phyloP scores from a whole-genome alignment of 2,888 invertebrate genomes.

The Pharmacophagus antenor region DNA sequence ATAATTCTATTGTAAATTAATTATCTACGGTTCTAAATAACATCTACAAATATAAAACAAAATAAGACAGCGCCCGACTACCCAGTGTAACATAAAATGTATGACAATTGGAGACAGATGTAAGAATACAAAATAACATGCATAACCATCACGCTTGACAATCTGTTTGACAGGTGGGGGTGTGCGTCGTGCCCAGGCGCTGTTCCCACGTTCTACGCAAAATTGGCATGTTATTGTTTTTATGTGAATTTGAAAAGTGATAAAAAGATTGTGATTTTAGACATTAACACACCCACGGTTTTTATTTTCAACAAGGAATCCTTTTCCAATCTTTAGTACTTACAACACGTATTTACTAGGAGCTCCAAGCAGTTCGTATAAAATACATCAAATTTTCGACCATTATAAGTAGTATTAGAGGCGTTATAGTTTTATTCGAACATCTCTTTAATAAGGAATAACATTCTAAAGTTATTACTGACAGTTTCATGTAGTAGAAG shows the following conservation, averaged over 20 bases:
- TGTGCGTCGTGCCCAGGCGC: neutral
- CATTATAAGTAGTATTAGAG: too few species aligned
- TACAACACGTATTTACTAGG: neutral
- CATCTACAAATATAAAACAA: too few species aligned
- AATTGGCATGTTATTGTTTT: conserved; percentile 3
- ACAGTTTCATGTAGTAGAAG: conserved; percentile 30
- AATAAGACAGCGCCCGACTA: too few species aligned
- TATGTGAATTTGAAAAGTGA: neutral
- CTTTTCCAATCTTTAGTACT: neutral
- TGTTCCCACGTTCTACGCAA: neutral
- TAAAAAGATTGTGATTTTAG: neutral
- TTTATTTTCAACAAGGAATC: neutral
- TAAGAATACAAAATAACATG: too few species aligned
- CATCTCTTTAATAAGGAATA: neutral
- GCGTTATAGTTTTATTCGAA: neutral
- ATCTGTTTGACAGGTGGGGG: neutral
- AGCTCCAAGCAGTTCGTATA: neutral
- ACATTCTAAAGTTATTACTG: neutral
- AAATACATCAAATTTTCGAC: neutral
- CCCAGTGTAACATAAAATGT: too few species aligned
- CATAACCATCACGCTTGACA: neutral
- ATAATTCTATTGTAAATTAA: too few species aligned
- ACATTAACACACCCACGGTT: neutral
- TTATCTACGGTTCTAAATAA: too few species aligned
- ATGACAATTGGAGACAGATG: too few species aligned